Base-by-base conservation (phyloP, 2,113 vertebrate species). In the Spizaetus ornatus region DNA sequence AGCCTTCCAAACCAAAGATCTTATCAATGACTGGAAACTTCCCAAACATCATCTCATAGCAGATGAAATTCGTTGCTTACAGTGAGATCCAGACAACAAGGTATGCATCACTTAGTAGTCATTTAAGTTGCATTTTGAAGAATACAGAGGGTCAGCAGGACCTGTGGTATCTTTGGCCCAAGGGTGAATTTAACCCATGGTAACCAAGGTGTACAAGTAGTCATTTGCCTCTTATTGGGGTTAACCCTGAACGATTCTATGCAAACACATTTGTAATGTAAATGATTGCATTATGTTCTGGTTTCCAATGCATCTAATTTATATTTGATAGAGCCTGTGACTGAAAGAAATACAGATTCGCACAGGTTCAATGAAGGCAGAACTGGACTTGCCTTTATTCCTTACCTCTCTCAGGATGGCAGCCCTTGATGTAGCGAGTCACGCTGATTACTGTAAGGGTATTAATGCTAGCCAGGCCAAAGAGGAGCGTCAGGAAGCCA, bases 391-490 rank as follows among this genome's bases (percentile, higher is more conserved):
- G 73, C 22, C n/a, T 70, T 95, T 66, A 67, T 40, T 94, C 55
- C 95, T 98, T 97, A 98, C 98, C 98, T 99, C 98, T 98, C 76
- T 97, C 97, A 29, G 99, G 98, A 86, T 98, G 98, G 67, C 98
- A 99, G 82, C 98, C 98, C 95, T 98, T 99, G 95, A 99, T 99
- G 90, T 99, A 99, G 87, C 99, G 98, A 71, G 98, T 99, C 90
- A 99, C 91, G 63, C 99, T 99, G 97, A 99, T 99, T 47, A 99
- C 98, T 4, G 99, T 99, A 70, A 99, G 97, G 29, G 99, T 99
- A 95, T 99, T 99, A 98, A 99, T 99, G 97, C 99, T 99, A 18
- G 98, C 98, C 20, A 99, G 98, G 71, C 99, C 99, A 65, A 99
- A 99, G 16, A 99, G 98, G 71, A 99, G 96, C 0, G 99, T 99